Conservation (phyloP, 2,888 invertebrate genomes). For the Sesia apiformis region DNA sequence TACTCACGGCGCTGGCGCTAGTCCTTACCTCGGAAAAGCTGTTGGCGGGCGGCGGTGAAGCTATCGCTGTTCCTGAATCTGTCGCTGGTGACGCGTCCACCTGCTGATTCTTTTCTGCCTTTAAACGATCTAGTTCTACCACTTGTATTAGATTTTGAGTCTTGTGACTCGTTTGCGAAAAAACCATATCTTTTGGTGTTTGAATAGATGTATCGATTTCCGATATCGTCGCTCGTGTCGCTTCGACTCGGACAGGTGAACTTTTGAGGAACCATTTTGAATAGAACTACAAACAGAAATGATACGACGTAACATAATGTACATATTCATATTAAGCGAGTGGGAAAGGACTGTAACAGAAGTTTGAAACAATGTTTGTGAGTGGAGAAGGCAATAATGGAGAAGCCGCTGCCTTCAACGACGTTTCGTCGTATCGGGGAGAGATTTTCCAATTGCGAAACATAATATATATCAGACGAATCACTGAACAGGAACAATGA, state of each 20-base stretch:
- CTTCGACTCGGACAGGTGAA: constrained; percentile 70
- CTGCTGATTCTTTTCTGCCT: constrained; percentile 57
- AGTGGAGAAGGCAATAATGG: too few relatives aligned
- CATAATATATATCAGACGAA: constrained; percentile 8
- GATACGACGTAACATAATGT: constrained; percentile 73
- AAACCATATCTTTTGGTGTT: constrained; percentile 71
- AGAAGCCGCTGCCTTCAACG: too few relatives aligned
- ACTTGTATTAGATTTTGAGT: constrained; percentile 68
- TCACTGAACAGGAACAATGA: too few relatives aligned
- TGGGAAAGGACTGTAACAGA: constrained; percentile 12
- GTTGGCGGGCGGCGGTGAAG: constrained; percentile 38
- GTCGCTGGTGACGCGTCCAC: constrained; percentile 37
- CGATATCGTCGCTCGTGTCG: constrained; percentile 70
- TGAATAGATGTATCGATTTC: constrained; percentile 54
- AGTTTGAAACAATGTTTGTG: too few relatives aligned
- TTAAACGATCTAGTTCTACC: constrained; percentile 70
- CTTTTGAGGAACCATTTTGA: constrained; percentile 73
- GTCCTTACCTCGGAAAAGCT: constrained; percentile 64
- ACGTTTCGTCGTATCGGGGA: too few relatives aligned
- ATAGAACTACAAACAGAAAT: constrained; percentile 75
- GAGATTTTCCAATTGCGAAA: too few relatives aligned
- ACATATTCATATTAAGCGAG: constrained; percentile 60
- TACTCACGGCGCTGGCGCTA: constrained; percentile 49
- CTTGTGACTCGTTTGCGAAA: constrained; percentile 70
- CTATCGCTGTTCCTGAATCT: constrained; percentile 40